Base-by-base conservation (phyloP, 2,113 vertebrate genomes). In the Takifugu bimaculatus region DNA sequence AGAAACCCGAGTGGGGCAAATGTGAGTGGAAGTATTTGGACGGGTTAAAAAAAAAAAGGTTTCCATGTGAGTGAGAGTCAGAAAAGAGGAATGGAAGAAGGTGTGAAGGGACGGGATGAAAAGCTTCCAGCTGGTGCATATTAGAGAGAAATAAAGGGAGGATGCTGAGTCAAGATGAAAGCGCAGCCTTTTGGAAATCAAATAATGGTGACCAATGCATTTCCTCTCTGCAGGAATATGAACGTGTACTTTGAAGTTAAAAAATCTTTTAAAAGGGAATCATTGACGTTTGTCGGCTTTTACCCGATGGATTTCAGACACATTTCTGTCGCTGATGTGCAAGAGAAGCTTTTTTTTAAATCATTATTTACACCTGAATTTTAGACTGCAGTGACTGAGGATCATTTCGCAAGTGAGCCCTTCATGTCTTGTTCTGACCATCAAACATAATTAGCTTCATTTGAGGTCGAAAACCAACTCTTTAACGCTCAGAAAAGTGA, bases 161-260 rank as follows among this genome's bases (percentile, higher is more conserved):
- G 71, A 72, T 62, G 70, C 79, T 70, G 75, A 87, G 80, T 83
- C 76, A 72, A 84, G 83, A 85, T 82, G 81, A 87, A 87, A 87
- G 82, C 57, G 1, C 1, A 12, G 65, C 75, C 78, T 81, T 75
- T 77, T 52, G 77, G 68, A 57, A 80, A 59, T 2, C 26, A 62
- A 75, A 85, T 66, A 66, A 78, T 83, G 74, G 82, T 75, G 82
- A 81, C 76, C 74, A 63, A 82, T 77, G 82, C 80, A 71, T 87
- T 81, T 63, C 67, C 60, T 65, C 59, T 63, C n/a, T 45, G 59
- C 47, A 50, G 68, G 61, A 50, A 42, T 27, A 32, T 45, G 49
- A 27, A 28, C 25, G 44, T 54, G 45, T 27, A 64, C 68, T 81
- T 75, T 83, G 65, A 82, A 80, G 72, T 74, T 50, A 26, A 25